Evolutionary conservation across 2,888 invertebrate genomes (phyloP), one percentile per base, ranked within the genome.

Genomic region (Eledone cirrhosa): DNA sequence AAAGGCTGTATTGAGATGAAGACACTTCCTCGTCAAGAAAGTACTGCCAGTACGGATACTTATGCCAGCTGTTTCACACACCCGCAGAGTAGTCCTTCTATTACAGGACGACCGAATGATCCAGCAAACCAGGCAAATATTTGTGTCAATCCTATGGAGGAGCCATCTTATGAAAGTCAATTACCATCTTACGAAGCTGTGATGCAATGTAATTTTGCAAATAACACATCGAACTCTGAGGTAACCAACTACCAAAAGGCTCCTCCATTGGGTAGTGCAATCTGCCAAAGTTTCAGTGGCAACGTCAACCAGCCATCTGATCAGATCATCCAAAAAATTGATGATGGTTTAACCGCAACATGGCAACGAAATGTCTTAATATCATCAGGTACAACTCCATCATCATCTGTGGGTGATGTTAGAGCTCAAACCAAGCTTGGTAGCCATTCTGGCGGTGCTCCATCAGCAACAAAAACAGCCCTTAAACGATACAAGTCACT

Each of bases 31-130:
- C 84, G 88, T 13, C 88, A 88, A 82, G 84, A 84, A 83, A 87
- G 87, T 89, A 92, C 93, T 80, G 93, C 93, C 92, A 94, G 96
- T 92, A 95, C 96, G 89, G 97, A 97, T 92, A 97, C 97, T 85
- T 98, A 96, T 92, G 96, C 96, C 91, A 97, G 96, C 92, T 97
- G 97, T 93, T 95, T 96, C 93, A 97, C 97, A 89, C 97, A 97
- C 93, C 96, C 96, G 89, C 88, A 87, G 72, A 86, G 86, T 80
- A 87, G 86, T 79, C 88, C 88, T 67, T 85, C 86, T 48, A 82
- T 80, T 33, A 72, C 80, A 13, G 81, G 79, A 24, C 81, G 59
- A 75, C 81, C 80, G 63, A 76, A 78, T 79, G 76, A 80, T 77
- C 76, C 79, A 63, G 8, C 33, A n/a, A 81, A 82, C 77, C 83